Percentiles rank a stretch among this genome's conserved stretches.
Evolutionary conservation across 2,888 invertebrate species (phyloP).

Genomic region (Coleophora flavipennella): DNA sequence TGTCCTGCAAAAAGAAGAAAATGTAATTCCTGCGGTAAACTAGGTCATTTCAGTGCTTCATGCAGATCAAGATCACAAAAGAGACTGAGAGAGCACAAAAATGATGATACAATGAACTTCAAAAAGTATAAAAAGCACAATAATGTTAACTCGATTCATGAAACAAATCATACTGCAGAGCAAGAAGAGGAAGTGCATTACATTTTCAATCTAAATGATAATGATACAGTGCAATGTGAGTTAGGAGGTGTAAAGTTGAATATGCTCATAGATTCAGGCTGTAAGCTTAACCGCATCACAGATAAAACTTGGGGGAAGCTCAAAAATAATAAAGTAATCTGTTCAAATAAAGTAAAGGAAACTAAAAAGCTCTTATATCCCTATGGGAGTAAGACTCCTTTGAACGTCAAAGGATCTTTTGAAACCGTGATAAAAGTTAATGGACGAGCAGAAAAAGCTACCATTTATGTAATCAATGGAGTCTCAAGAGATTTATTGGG

Average conservation of each 20-base stretch:
- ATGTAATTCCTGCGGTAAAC: constrained; percentile 5
- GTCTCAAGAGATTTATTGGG: constrained; percentile 4
- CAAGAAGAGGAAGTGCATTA: constrained; percentile 8
- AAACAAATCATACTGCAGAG: background rate
- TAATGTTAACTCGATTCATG: too few species aligned
- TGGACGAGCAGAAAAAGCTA: constrained; percentile 1
- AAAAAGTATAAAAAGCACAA: too few species aligned
- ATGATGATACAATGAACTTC: background rate
- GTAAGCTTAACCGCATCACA: constrained; percentile 17
- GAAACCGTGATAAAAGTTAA: constrained; percentile 6
- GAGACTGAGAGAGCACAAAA: background rate
- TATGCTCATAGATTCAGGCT: constrained; percentile 18
- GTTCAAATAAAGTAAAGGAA: constrained; percentile 4
- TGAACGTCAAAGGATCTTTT: constrained; percentile 15
- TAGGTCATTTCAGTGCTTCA: constrained; percentile 6
- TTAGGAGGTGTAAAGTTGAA: constrained; percentile 13
- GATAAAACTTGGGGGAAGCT: constrained; percentile 14
- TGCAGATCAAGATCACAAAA: too few species aligned
- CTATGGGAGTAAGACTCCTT: constrained; percentile 15
- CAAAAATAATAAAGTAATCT: constrained; percentile 7
- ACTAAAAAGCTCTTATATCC: constrained; percentile 12
- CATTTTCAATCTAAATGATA: constrained; percentile 13
- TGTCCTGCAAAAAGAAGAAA: constrained; percentile 12
- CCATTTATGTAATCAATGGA: constrained; percentile 13
- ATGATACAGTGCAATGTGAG: constrained; percentile 7